Evolutionary conservation across 2,113 vertebrate species (phyloP).

Genomic region (Eubucco bourcierii): DNA sequence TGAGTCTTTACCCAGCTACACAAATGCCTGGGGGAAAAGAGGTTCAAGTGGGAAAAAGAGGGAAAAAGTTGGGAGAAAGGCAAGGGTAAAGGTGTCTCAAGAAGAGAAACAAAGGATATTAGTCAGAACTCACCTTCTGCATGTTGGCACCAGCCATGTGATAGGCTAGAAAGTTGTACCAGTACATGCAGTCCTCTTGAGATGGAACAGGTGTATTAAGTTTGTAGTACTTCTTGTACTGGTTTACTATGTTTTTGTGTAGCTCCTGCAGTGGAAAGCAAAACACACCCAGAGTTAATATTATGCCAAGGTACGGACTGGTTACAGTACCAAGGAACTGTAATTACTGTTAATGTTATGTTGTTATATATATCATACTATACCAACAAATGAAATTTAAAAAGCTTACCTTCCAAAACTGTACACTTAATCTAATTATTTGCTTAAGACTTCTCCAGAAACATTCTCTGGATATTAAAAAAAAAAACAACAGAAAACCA

Average conservation of each 20-base stretch:
- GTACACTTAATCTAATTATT: background rate
- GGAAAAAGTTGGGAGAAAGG: background rate
- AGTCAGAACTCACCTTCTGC: constrained; percentile 79
- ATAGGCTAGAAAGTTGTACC: constrained; percentile 89
- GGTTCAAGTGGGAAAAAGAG: background rate
- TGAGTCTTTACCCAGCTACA: background rate
- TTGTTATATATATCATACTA: background rate
- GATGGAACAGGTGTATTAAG: constrained; percentile 72
- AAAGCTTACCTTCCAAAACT: background rate
- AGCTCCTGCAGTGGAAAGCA: constrained; percentile 79
- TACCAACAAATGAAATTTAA: background rate
- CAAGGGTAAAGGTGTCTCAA: background rate
- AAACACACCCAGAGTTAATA: background rate
- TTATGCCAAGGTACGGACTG: background rate
- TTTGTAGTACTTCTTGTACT: constrained; percentile 84
- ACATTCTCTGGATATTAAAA: background rate
- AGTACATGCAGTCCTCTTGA: constrained; percentile 89
- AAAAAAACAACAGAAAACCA: background rate
- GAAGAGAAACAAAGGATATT: background rate
- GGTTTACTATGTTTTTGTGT: constrained; percentile 87
- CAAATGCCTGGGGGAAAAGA: background rate
- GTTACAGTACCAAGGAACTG: background rate
- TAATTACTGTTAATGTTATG: background rate
- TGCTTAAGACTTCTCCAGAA: background rate
- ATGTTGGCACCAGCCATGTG: constrained; percentile 93